These are phyloP conservation scores for Prunella strophiata DNA, from an alignment of 2,797 vertebrate species.

Conservation along the genomic window DNA sequence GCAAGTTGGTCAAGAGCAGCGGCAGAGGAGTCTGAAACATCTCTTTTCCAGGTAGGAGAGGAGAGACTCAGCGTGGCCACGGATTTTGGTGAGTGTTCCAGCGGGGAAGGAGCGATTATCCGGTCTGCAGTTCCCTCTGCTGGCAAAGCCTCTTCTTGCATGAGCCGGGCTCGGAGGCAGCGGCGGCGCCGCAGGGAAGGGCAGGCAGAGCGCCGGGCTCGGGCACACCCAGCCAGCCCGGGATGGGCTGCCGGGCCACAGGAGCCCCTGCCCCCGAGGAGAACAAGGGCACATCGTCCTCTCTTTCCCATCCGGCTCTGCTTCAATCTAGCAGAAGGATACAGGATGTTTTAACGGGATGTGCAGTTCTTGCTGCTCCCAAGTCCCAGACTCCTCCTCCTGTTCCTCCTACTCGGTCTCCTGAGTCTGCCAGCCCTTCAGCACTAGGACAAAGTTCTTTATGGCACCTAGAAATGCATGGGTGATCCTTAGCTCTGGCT, in stretches of 20 bases:
- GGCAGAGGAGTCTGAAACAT: background rate
- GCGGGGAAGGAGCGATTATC: background rate
- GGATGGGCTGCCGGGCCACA: background rate
- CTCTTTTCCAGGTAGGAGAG: background rate
- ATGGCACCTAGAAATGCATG: rapidly evolving
- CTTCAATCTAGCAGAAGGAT: background rate
- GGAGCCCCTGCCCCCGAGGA: background rate
- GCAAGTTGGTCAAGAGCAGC: background rate
- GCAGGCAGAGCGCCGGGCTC: background rate
- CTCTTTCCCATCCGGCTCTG: too few relatives aligned
- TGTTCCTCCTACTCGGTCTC: background rate
- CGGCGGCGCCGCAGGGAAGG: background rate
- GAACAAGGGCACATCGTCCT: background rate
- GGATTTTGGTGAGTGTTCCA: rapidly evolving
- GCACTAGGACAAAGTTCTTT: background rate
- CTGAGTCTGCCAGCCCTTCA: background rate
- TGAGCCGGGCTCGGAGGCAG: background rate
- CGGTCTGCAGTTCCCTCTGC: slow-evolving; percentile 55
- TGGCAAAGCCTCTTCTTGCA: slow-evolving; percentile 20
- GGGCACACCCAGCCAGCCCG: background rate
- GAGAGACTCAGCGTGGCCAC: rapidly evolving
- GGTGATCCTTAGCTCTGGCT: background rate
- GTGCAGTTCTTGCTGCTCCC: background rate
- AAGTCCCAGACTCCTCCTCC: background rate
- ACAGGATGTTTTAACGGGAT: background rate